Evolutionary conservation across 2,888 invertebrate species (phyloP), one percentile per base, ranked within the genome.

Genomic region (Taphrorychus bicolor): DNA sequence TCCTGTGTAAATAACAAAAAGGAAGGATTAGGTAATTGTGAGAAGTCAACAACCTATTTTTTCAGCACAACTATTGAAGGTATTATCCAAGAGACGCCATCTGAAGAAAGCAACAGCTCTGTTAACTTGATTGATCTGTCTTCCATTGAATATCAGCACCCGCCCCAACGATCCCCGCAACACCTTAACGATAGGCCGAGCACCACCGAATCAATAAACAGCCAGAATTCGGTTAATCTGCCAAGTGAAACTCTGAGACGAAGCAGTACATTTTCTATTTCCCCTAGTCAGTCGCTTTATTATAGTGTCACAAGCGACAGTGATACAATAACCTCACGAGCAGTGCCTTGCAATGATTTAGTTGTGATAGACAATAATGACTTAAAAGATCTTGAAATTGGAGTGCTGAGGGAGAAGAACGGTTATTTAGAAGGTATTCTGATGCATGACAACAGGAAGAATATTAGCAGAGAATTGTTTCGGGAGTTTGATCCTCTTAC

Each of bases 211-310:
- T 53, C 42, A 24, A 11, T 18, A 14, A 42, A 18, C 21, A 70
- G 59, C 24, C 23, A 52, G 7, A 17, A 16, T 54, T 63, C 67
- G 5, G 52, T 51, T 14, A 66, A 19, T 23, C 16, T 22, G 14
- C 22, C 24, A 16, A 56, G 21, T 59, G 63, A 60, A 14, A 53
- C 41, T 17, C 11, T 66, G 18, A 61, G 49, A 52, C 58, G 63
- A 4, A 71, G 65, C 40, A 72, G 70, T 23, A 64, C 69, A 7
- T 70, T 72, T 42, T 76, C 75, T 16, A 69, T 75, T 42, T 76
- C 76, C n/a, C 75, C 77, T 0, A 76, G 75, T 69, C 76, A 76
- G 53, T 75, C 76, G 0, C 51, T 77, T 21, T 73, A 75, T 59
- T 77, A 75, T 68, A 70, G 69, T 70, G 18, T 71, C 16, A 3